Evolutionary conservation across 2,113 vertebrate genomes (phyloP).

Genomic region (Chamaetylas fuelleborni): DNA sequence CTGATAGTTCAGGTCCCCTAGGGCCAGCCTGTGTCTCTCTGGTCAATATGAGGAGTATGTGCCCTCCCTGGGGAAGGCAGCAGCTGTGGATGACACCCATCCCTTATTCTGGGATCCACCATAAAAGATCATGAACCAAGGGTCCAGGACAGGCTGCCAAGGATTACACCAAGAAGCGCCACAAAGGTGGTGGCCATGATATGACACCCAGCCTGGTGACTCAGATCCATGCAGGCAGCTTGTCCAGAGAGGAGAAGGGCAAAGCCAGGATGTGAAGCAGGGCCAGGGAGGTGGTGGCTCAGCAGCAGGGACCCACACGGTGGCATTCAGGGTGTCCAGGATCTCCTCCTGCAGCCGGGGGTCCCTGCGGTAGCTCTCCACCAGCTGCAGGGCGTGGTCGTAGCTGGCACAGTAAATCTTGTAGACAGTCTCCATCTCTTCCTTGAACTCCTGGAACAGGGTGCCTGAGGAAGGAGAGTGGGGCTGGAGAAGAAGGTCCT

Average conservation of each 20-base stretch:
- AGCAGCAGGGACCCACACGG: constrained; percentile 79
- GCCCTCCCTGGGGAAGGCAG: background rate
- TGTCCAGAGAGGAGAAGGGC: background rate
- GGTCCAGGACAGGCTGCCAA: background rate
- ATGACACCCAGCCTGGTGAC: background rate
- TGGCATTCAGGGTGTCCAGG: constrained; percentile 73
- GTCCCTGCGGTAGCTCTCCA: constrained; percentile 85
- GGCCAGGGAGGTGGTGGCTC: background rate
- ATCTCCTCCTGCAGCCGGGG: constrained; percentile 82
- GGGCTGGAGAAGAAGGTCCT: background rate
- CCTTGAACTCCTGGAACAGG: constrained; percentile 85
- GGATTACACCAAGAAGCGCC: background rate
- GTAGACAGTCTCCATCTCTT: constrained; percentile 86
- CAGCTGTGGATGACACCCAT: background rate
- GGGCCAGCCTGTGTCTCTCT: background rate
- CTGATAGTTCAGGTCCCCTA: fast-evolving
- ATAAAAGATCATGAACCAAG: background rate
- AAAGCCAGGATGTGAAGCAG: background rate
- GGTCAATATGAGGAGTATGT: background rate
- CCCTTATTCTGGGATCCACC: background rate
- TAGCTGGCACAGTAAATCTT: constrained; percentile 89
- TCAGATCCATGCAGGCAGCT: fast-evolving
- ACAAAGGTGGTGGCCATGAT: background rate
- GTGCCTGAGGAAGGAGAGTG: constrained; percentile 67
- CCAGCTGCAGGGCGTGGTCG: constrained; percentile 76